A percentile compares a stretch with the other conserved stretches of the same genome.
Conservation (phyloP, 1,140 invertebrate species). For the Argopecten irradians region DNA sequence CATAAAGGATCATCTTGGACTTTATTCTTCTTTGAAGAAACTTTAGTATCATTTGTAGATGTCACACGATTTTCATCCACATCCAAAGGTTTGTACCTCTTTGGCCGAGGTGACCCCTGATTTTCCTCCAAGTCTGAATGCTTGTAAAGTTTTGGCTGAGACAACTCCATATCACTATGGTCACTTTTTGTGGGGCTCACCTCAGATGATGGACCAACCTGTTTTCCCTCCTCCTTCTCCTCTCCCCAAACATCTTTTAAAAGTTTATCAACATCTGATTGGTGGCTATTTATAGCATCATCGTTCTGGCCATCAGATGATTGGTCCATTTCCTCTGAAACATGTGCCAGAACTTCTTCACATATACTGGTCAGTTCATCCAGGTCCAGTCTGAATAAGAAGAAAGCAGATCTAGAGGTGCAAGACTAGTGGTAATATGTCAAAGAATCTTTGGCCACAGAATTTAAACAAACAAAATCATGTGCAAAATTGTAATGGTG, state of each 20-base stretch:
- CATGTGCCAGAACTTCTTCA: neutral
- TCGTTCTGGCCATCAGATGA: neutral
- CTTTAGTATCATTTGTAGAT: neutral
- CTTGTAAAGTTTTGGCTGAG: slow-evolving; percentile 3
- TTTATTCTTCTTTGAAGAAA: neutral
- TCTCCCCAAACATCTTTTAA: slow-evolving; percentile 6
- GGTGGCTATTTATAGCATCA: neutral
- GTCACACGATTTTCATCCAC: neutral
- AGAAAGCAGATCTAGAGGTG: neutral
- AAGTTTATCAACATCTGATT: neutral
- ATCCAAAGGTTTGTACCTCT: neutral
- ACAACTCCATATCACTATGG: neutral
- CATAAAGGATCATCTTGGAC: neutral
- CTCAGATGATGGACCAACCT: slow-evolving; percentile 34
- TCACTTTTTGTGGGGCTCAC: slow-evolving; percentile 42
- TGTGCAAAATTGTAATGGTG: neutral
- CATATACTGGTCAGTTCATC: neutral
- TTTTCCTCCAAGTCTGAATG: neutral
- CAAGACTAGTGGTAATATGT: neutral
- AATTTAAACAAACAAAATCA: neutral
- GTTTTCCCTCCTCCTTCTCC: neutral
- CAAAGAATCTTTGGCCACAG: neutral
- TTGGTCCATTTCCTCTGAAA: neutral
- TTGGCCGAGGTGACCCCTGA: neutral
- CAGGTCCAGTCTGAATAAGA: neutral